Evolutionary conservation across 2,888 invertebrate genomes (phyloP), one percentile per base, ranked within the genome.

Genomic region (Scaeva pyrastri): DNA sequence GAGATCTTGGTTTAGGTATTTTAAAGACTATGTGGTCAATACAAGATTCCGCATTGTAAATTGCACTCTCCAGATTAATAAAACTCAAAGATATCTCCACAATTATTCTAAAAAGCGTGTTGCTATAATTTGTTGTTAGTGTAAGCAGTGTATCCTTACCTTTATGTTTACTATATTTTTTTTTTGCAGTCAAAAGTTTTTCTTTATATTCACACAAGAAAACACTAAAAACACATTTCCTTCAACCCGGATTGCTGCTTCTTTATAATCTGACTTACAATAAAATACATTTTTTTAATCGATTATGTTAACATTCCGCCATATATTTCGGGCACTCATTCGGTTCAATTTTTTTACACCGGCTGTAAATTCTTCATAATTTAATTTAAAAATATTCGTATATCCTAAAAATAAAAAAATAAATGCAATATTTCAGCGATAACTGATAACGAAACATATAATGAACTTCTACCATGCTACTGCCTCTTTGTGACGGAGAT

Each of bases 251-350:
- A 78, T 78, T 86, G 19, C 19, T 68, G 56, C 16, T 45, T 26
- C 56, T 36, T 45, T 48, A 36, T 52, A 68, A 41, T 55, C 66
- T 76, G 31, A 39, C 19, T 64, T 62, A 45, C 11, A 68, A 39
- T 48, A 62, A 50, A 21, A 55, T 31, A 52, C 52, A 66, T 66
- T 23, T 41, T 31, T 23, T 64, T 55, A 26, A 60, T 76, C 48
- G n/a, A n/a, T n/a, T n/a, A n/a, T n/a, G n/a, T n/a, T 73, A 74
- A 78, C 70, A 79, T 84, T 84, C 74, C 74, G 79, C 50, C n/a
- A n/a, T n/a, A n/a, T 64, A 19, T 16, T 23, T 62, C 8, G 10
- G 16, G 23, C 14, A 58, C 58, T 64, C 26, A 43, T 62, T 55
- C 75, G 70, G 31, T 36, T 36, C 14, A 26, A 21, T 48, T 10